Base-by-base conservation (phyloP, 2,888 invertebrate species). In the Blastobasis lacticolella region DNA sequence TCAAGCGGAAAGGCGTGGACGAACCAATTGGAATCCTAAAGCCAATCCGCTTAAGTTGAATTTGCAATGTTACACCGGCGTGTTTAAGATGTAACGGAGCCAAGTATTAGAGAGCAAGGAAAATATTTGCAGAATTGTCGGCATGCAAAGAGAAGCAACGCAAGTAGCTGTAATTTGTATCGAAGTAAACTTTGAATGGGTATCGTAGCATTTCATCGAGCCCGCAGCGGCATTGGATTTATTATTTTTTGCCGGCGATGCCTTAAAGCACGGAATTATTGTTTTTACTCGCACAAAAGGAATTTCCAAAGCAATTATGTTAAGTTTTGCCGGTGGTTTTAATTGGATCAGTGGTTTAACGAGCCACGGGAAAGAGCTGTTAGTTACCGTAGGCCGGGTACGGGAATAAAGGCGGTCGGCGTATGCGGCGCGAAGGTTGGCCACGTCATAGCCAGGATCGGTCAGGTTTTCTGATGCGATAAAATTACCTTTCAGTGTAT, bases 101-200 rank as follows among this genome's bases (percentile, higher is more conserved):
- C 38, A 55, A 61, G 71, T 71, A 67, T 75, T 79, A 77, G 79
- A 76, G 76, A 75, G 69, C 71, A 75, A 49, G 81, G 75, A 78
- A 85, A 86, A 75, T 80, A 88, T 88, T 81, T 79, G 83, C 82
- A 84, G 85, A 83, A 88, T 87, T 81, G 81, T 78, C 82, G 87
- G 87, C 81, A 78, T 69, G 79, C 80, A 73, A 72, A 68, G 81
- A 73, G 80, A 68, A 75, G 76, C 81, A 77, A 78, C 68, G 82
- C 81, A 81, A 86, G 86, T 83, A 81, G 80, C 82, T 75, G 84
- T 82, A 85, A 87, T 87, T 87, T 86, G 85, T 86, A 87, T 87
- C 81, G 82, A 81, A 88, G 86, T 87, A 87, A 81, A 81, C 78
- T 78, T 80, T 76, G 86, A 81, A 81, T 80, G 83, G 70, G 78